Evolutionary conservation across 1,140 invertebrate species (phyloP).

Genomic region (Bombus sibiricus): DNA sequence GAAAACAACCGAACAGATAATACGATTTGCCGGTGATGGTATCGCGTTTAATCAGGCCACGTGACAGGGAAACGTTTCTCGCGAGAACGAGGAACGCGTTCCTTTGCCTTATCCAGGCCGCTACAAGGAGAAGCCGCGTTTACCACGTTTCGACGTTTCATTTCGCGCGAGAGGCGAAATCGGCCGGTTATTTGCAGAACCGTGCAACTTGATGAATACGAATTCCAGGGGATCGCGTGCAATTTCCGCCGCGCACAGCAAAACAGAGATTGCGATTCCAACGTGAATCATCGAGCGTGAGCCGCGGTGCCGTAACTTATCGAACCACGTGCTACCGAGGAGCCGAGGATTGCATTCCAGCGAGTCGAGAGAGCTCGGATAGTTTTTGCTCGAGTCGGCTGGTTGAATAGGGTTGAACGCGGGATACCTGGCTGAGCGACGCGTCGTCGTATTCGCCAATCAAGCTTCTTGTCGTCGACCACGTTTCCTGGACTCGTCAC

Average conservation of each 20-base stretch:
- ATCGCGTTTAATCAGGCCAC: not conserved
- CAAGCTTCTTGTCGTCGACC: slow-evolving; percentile 19
- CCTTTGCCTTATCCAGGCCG: not conserved
- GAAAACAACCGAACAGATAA: not conserved
- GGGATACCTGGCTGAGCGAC: not conserved
- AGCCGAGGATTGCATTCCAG: slow-evolving; percentile 56
- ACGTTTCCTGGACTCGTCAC: not conserved
- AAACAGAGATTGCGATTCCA: slow-evolving; percentile 65
- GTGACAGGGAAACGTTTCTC: too few relatives aligned
- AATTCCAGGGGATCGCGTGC: slow-evolving; percentile 59
- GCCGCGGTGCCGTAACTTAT: slow-evolving; percentile 53
- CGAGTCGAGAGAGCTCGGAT: slow-evolving; percentile 2
- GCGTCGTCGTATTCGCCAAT: slow-evolving; percentile 29
- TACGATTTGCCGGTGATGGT: slow-evolving; percentile 5
- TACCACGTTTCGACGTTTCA: slow-evolving; percentile 23
- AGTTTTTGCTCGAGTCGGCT: slow-evolving; percentile 53
- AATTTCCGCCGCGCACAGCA: slow-evolving; percentile 58
- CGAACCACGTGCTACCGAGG: slow-evolving; percentile 42
- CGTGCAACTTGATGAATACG: slow-evolving; percentile 60
- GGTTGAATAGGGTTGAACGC: not conserved
- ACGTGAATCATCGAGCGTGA: slow-evolving; percentile 57
- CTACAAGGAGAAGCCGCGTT: not conserved
- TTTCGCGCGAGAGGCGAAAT: slow-evolving; percentile 3
- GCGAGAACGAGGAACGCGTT: too few relatives aligned
- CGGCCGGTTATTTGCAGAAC: slow-evolving; percentile 34